Conservation (phyloP, 2,113 vertebrate species). For the Pandion haliaetus region DNA sequence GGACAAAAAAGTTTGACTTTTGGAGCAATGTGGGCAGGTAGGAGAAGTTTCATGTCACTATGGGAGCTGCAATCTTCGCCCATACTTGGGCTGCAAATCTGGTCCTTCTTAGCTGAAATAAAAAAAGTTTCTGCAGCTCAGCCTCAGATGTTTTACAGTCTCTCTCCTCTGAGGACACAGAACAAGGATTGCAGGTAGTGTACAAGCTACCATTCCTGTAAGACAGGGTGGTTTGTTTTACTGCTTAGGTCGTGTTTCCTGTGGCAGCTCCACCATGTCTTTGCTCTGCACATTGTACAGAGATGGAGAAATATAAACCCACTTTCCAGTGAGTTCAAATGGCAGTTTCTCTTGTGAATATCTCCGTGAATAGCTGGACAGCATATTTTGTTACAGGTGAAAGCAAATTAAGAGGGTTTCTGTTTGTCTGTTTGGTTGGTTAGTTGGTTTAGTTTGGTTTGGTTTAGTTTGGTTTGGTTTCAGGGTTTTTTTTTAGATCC, state of each 20-base stretch:
- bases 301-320: background rate
- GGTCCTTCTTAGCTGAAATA: background rate
- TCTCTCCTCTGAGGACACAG: background rate
- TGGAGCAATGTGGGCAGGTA: background rate
- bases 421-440: background rate
- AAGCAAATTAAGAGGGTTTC: background rate
- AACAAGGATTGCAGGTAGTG: background rate
- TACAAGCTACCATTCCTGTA: background rate
- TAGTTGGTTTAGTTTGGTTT: background rate
- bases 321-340: background rate
- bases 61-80: background rate
- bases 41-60: background rate
- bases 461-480: background rate
- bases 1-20: background rate
- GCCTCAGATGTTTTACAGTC: background rate
- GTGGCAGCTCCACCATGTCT: background rate
- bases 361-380: background rate
- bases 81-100: background rate
- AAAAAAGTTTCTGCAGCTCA: background rate
- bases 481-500: background rate
- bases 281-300: background rate
- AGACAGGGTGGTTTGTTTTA: background rate
- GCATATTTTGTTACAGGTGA: background rate
- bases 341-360: background rate
- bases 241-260: rapidly evolving